Evolutionary conservation across 2,797 vertebrate genomes (phyloP).

Genomic region (Falco concolor): DNA sequence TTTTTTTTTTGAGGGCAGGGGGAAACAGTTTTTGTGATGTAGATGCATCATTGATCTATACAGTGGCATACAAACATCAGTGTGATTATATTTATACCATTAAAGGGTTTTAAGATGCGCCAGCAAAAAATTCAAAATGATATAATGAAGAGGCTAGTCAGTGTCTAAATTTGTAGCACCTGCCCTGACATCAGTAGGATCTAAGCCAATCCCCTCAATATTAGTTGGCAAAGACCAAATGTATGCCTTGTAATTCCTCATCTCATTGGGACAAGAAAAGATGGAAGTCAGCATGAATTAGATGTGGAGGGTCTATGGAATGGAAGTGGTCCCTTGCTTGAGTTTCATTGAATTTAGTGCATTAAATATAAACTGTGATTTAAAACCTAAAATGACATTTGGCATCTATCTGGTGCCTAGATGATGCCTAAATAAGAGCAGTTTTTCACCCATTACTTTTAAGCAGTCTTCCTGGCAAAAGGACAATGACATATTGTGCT

Average conservation of each 20-base stretch:
- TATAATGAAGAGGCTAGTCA: background rate
- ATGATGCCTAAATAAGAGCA: background rate
- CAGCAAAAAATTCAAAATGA: background rate
- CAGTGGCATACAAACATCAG: background rate
- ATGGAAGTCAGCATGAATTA: background rate
- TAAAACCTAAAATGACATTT: constrained; percentile 15
- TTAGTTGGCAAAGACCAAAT: background rate
- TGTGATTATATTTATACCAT: background rate
- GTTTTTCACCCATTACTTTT: background rate
- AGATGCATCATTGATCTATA: background rate
- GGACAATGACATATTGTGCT: constrained; percentile 19
- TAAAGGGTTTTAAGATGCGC: background rate
- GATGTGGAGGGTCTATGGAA: background rate
- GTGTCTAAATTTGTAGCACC: background rate
- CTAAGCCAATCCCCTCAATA: background rate
- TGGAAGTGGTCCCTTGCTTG: background rate
- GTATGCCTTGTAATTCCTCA: background rate
- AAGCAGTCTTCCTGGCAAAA: constrained; percentile 30
- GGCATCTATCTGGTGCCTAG: background rate
- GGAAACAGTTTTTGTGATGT: background rate
- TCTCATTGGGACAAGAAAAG: background rate
- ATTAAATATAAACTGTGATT: background rate
- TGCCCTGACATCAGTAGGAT: background rate
- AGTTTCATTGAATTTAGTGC: background rate
- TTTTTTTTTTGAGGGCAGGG: fast-evolving